A percentile compares a stretch with the other conserved stretches of the same genome.
These are phyloP conservation scores for Fulica atra DNA, from an alignment of 2,113 vertebrate genomes.

Conservation along the genomic window DNA sequence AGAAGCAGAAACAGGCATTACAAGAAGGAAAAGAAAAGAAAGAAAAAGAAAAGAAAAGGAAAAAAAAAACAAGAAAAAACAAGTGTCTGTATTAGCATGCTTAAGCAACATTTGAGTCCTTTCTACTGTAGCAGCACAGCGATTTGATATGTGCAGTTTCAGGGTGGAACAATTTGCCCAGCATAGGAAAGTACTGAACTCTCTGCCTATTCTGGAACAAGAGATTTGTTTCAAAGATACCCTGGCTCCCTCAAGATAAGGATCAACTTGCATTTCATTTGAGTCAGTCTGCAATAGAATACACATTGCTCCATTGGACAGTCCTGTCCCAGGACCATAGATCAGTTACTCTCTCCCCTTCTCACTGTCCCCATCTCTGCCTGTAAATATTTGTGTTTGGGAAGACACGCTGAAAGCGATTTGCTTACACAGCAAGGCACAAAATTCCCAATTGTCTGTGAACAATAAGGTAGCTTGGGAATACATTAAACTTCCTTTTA, in stretches of 20 bases:
- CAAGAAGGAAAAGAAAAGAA: neutral
- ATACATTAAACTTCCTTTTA: neutral
- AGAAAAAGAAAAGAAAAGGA: no score
- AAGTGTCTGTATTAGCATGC: neutral
- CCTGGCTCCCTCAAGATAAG: constrained; percentile 9
- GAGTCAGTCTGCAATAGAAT: constrained; percentile 44
- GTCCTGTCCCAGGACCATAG: neutral
- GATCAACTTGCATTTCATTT: constrained; percentile 40
- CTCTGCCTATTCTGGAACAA: constrained; percentile 58
- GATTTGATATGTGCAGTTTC: constrained; percentile 55
- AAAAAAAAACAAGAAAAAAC: neutral
- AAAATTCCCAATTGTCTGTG: neutral
- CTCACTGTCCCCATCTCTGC: constrained; percentile 40
- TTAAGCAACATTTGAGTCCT: constrained; percentile 35
- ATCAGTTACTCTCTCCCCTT: constrained; percentile 15
- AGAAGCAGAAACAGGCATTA: neutral
- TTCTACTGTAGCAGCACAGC: neutral
- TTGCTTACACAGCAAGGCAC: neutral
- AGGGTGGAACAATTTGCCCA: constrained; percentile 16
- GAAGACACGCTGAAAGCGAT: neutral
- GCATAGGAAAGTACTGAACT: constrained; percentile 71
- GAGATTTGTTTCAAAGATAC: constrained; percentile 69
- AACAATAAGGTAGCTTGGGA: neutral
- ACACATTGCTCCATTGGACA: constrained; percentile 44
- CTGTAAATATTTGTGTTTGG: constrained; percentile 28